Conservation (phyloP, 2,113 vertebrate genomes). For the Pteropus alecto region DNA sequence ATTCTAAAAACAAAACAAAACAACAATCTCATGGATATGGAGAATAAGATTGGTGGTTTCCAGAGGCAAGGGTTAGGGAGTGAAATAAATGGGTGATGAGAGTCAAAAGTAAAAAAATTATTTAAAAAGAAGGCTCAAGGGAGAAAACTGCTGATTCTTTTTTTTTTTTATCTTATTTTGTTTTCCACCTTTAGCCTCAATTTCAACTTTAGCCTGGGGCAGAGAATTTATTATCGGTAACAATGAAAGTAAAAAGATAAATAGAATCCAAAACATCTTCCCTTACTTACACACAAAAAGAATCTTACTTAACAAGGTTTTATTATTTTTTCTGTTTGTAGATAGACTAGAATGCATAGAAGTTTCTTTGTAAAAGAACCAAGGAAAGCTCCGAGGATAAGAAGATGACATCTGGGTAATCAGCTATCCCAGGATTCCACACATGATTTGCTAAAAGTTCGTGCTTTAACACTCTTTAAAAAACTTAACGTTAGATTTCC, state of each 20-base stretch:
- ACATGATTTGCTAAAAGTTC: neutral
- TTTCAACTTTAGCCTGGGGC: neutral
- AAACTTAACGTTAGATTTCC: neutral
- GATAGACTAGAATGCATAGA: neutral
- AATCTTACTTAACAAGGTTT: neutral
- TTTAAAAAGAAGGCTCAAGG: neutral
- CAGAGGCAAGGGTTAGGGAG: neutral
- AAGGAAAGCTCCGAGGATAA: neutral
- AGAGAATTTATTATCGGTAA: neutral
- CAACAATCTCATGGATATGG: neutral
- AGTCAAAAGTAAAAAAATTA: neutral
- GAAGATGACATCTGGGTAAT: neutral
- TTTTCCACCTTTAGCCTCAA: neutral
- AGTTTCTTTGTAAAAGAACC: neutral
- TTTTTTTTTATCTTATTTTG: neutral
- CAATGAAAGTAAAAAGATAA: neutral
- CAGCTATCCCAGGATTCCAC: neutral
- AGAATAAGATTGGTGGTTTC: neutral
- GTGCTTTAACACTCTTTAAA: neutral
- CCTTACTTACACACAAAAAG: neutral
- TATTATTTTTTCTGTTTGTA: neutral
- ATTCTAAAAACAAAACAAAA: neutral
- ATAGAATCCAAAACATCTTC: neutral
- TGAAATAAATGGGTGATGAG: neutral
- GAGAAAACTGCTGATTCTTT: neutral